Evolutionary conservation across 2,797 vertebrate species (phyloP).

Genomic region (Lophotriccus pileatus): DNA sequence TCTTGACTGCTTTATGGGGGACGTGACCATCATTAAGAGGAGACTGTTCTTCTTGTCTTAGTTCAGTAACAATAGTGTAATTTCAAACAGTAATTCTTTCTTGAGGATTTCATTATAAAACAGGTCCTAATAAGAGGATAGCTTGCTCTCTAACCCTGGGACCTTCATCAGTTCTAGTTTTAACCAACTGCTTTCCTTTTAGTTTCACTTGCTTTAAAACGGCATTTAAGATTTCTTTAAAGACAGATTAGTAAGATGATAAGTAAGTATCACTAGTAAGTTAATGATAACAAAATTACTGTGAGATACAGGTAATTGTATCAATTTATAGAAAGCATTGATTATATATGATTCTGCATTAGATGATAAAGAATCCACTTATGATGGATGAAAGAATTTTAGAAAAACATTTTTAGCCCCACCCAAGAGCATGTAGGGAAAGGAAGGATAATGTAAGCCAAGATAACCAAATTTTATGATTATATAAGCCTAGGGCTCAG

Average conservation of each 20-base stretch:
- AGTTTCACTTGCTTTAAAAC: not conserved
- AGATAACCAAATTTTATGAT: not conserved
- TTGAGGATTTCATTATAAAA: not conserved
- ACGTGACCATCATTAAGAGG: fast-evolving
- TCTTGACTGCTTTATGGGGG: not conserved
- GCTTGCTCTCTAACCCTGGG: not conserved
- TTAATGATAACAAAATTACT: not conserved
- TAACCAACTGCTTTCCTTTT: not conserved
- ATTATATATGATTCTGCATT: not conserved
- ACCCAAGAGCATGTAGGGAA: not conserved
- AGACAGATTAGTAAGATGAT: not conserved
- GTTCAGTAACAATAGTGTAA: not conserved
- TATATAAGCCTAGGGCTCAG: not conserved
- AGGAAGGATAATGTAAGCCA: not conserved
- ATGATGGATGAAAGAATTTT: not conserved
- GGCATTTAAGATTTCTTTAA: not conserved
- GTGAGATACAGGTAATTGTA: not conserved
- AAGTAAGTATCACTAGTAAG: too few relatives aligned
- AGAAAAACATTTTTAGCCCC: not conserved
- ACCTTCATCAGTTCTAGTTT: not conserved
- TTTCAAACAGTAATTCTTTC: not conserved
- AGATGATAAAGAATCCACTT: not conserved
- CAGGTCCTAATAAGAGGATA: not conserved
- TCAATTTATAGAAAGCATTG: not conserved
- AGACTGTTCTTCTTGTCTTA: not conserved